phyloP scores from a whole-genome alignment of 2,113 vertebrate species.

The Galemys pyrenaicus region DNA sequence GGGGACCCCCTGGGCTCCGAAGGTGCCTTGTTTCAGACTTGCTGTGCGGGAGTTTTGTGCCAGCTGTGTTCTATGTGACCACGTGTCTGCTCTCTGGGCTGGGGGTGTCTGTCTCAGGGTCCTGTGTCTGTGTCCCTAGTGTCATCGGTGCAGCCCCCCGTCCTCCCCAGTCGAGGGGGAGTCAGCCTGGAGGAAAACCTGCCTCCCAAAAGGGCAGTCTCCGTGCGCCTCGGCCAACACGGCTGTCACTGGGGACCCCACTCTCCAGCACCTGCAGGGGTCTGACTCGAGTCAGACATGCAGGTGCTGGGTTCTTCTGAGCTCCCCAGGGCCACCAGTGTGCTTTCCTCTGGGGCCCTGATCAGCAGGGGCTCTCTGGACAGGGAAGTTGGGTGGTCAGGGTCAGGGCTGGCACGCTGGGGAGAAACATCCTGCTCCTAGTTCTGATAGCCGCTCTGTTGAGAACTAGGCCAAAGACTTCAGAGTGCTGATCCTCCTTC shows the following conservation, averaged over 20 bases:
- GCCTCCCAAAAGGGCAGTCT: neutral
- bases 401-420: neutral
- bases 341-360: neutral
- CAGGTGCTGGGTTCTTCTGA: neutral
- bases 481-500: neutral
- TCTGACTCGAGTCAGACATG: neutral
- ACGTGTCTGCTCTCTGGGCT: conserved; percentile 16
- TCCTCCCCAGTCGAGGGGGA: neutral
- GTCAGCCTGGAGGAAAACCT: neutral
- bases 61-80: conserved; percentile 69
- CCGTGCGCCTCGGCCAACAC: rapidly evolving
- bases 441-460: neutral
- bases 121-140: conserved; percentile 73
- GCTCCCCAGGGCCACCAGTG: neutral
- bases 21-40: neutral
- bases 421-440: neutral
- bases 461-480: neutral
- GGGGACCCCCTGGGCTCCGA: neutral
- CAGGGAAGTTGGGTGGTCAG: neutral
- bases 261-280: neutral
- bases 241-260: neutral
- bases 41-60: conserved; percentile 47
- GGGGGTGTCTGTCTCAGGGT: conserved; percentile 73
- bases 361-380: neutral
- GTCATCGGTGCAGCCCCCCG: neutral